These are phyloP conservation scores for Tetramorium alpestre DNA, from an alignment of 1,140 invertebrate species.

Conservation along the genomic window DNA sequence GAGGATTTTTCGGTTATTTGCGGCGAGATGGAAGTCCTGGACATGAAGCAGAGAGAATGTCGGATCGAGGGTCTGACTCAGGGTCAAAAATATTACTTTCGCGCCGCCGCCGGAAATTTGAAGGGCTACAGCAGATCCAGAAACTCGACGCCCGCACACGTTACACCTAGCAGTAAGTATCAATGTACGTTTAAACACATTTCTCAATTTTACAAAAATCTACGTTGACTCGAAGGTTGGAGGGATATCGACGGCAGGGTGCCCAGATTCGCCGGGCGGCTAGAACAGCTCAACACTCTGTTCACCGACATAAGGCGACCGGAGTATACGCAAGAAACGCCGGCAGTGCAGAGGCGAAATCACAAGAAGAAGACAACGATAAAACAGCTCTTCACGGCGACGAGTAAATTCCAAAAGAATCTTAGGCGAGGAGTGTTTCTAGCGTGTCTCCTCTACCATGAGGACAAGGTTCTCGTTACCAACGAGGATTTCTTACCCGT, in stretches of 20 bases:
- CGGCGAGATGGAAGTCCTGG: conserved; percentile 92
- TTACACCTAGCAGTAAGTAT: conserved; percentile 95
- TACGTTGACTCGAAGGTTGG: conserved; percentile 88
- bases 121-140: conserved; percentile 94
- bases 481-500: conserved; percentile 98
- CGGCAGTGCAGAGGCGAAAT: conserved; percentile 87
- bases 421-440: conserved; percentile 96
- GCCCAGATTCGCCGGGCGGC: conserved; percentile 89
- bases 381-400: conserved; percentile 96
- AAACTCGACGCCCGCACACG: conserved; percentile 91
- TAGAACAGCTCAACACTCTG: conserved; percentile 91
- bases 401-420: conserved; percentile 97
- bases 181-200: background rate
- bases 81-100: conserved; percentile 94
- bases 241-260: conserved; percentile 90
- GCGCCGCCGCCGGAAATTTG: conserved; percentile 95
- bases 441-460: conserved; percentile 96
- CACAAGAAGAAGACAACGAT: conserved; percentile 96
- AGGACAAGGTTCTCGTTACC: conserved; percentile 97
- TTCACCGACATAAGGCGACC: conserved; percentile 90
- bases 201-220: background rate
- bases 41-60: conserved; percentile 87
- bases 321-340: conserved; percentile 87
- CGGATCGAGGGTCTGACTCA: conserved; percentile 89
- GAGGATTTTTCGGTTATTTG: conserved; percentile 92